These are phyloP conservation scores for Clanis bilineata DNA, from an alignment of 2,888 invertebrate genomes.

Conservation along the genomic window DNA sequence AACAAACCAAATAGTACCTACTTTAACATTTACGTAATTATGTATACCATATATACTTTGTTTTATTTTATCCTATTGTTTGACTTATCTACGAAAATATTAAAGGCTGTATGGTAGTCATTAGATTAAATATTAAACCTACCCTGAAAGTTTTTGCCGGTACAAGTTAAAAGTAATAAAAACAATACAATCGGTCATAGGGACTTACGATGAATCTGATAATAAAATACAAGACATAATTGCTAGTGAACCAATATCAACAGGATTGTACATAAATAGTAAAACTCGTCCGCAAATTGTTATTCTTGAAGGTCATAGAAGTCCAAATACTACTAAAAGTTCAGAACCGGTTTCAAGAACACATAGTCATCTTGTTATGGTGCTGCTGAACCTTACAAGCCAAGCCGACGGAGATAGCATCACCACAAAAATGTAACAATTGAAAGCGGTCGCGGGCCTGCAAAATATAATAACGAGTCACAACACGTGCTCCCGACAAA, in stretches of 20 bases:
- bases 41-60: neutral
- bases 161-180: too few relatives aligned
- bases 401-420: constrained; percentile 42
- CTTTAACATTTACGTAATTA: neutral
- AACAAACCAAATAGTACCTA: too few relatives aligned
- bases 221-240: too few relatives aligned
- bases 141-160: too few relatives aligned
- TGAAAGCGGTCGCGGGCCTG: constrained; percentile 48
- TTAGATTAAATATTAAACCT: too few relatives aligned
- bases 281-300: neutral
- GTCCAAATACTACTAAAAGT: neutral
- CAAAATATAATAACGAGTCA: constrained; percentile 64
- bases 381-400: constrained; percentile 49
- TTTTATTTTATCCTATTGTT: neutral
- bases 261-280: neutral
- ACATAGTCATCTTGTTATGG: constrained; percentile 35
- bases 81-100: too few relatives aligned
- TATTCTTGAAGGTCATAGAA: neutral
- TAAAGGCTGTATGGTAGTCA: too few relatives aligned
- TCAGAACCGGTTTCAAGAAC: neutral
- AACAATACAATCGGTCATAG: too few relatives aligned
- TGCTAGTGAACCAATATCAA: too few relatives aligned
- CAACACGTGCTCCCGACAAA: constrained; percentile 68
- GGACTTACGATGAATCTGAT: too few relatives aligned
- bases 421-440: constrained; percentile 52